A percentile compares a stretch with the other conserved stretches of the same genome.
These are phyloP conservation scores for Pseudopodoces humilis DNA, from an alignment of 2,113 vertebrate genomes.

Conservation along the genomic window DNA sequence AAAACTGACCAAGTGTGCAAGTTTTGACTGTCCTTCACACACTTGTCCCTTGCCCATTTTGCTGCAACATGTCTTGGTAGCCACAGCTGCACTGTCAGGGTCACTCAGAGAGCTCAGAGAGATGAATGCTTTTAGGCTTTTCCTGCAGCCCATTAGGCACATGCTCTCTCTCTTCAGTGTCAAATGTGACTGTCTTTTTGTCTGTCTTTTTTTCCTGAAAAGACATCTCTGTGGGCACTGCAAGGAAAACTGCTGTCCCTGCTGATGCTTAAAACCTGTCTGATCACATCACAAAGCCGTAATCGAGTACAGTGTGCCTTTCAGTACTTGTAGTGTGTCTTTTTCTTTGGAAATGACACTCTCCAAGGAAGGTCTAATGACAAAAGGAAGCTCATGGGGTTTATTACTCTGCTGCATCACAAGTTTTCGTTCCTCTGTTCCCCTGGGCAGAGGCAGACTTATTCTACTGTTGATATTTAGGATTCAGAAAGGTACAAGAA, in stretches of 20 bases:
- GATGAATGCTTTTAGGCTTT: conserved; percentile 4
- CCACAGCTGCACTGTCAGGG: background rate
- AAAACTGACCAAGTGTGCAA: background rate
- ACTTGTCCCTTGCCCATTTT: background rate
- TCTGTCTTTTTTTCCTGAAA: background rate
- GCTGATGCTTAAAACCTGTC: conserved; percentile 33
- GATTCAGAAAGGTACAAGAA: background rate
- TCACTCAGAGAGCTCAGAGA: background rate
- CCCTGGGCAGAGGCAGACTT: background rate
- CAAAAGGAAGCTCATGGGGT: background rate
- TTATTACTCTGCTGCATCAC: conserved; percentile 33
- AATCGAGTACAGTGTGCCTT: background rate
- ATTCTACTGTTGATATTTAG: background rate
- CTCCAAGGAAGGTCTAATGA: background rate
- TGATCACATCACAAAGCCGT: conserved; percentile 19
- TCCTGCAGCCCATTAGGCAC: conserved; percentile 26
- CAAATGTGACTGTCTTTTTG: background rate
- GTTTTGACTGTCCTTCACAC: background rate
- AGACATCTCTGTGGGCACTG: background rate
- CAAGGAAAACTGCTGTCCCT: conserved; percentile 28
- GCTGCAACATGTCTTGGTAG: background rate
- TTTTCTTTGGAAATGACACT: background rate
- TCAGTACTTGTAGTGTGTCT: background rate
- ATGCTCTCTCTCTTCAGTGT: background rate
- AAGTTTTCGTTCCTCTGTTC: background rate